Evolutionary conservation across 2,797 vertebrate genomes (phyloP).

Genomic region (Uromys caudimaculatus): DNA sequence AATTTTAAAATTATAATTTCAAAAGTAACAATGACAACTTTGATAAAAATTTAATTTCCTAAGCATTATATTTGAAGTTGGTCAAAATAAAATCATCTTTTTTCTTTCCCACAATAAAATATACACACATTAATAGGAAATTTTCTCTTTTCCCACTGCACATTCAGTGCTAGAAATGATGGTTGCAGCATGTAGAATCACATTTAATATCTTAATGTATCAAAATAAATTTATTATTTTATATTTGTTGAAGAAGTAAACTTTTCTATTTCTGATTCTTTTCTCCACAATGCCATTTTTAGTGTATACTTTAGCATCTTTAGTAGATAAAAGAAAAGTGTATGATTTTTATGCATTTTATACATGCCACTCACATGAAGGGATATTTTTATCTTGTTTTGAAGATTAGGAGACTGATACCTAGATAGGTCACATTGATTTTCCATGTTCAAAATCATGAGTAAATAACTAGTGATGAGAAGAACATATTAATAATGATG

Average conservation of each 20-base stretch:
- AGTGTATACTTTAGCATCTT: neutral
- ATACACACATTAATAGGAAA: neutral
- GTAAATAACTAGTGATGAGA: slow-evolving; percentile 7
- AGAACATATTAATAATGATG: neutral
- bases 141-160: neutral
- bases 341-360: neutral
- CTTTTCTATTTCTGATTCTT: slow-evolving; percentile 17
- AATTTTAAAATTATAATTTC: neutral
- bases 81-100: slow-evolving; percentile 2
- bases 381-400: neutral
- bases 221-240: neutral
- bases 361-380: neutral
- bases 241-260: neutral
- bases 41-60: slow-evolving; percentile 5
- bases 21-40: slow-evolving; percentile 24
- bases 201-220: neutral
- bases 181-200: neutral
- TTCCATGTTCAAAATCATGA: neutral
- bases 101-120: neutral
- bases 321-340: neutral
- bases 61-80: neutral
- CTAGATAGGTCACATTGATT: neutral
- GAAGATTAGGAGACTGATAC: neutral
- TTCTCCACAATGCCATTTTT: neutral
- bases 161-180: neutral